Conservation (phyloP, 2,888 invertebrate species). For the Xanthia icteritia region DNA sequence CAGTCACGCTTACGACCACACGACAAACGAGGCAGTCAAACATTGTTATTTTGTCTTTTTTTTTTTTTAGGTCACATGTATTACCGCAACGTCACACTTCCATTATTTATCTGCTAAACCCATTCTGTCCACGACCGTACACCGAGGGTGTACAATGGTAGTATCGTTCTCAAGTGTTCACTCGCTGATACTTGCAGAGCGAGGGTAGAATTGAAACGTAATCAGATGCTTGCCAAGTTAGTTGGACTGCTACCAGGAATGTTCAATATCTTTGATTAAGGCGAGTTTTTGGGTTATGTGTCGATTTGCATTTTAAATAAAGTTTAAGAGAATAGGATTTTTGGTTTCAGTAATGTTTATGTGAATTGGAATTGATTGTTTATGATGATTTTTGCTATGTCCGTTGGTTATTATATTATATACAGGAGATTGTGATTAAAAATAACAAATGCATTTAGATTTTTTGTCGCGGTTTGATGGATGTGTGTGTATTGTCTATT, state of each 20-base stretch:
- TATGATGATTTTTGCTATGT: neutral
- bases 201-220: constrained; percentile 60
- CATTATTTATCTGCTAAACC: neutral
- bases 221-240: constrained; percentile 60
- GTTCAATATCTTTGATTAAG: constrained; percentile 57
- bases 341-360: neutral
- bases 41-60: neutral
- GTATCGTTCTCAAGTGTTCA: constrained; percentile 29
- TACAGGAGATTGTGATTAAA: neutral
- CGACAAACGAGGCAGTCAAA: neutral
- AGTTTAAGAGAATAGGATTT: constrained; percentile 17
- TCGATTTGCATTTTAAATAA: constrained; percentile 36
- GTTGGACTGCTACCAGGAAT: constrained; percentile 59
- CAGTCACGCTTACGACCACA: no score
- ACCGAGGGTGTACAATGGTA: constrained; percentile 6
- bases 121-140: constrained; percentile 38
- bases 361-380: constrained; percentile 4
- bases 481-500: neutral
- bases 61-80: neutral
- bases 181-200: constrained; percentile 19
- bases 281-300: constrained; percentile 3
- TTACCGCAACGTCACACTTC: neutral
- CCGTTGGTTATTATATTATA: neutral
- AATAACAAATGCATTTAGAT: neutral
- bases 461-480: neutral